Base-by-base conservation (phyloP, 2,797 vertebrate species). In the Poeciliopsis paucimaculata region DNA sequence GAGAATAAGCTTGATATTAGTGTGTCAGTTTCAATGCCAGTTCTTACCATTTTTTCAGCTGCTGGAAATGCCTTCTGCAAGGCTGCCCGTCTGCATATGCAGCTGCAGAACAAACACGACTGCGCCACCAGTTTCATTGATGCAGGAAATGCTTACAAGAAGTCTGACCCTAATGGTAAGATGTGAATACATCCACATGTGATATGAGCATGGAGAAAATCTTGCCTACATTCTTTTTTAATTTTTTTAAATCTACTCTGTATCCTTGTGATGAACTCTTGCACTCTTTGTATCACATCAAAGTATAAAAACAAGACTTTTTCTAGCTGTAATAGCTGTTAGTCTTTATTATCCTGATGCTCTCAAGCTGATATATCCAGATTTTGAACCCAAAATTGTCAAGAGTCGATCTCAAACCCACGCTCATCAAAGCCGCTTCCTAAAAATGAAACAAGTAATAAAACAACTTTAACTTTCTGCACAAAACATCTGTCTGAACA, bases 51-150 rank as follows among this genome's bases (percentile, higher is more conserved):
- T 72, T 71, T 76, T 81, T 83, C 91, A 99, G 98, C 96, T 81
- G 97, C 98, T 83, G 98, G 98, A 76, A 97, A 92, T 31, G 98
- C 98, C 0, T 99, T 99, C 85, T 99, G 98, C 88, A 98, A 99
- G 90, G 98, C 98, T 0, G 98, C 98, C 82, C 97, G 97, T 79
- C 95, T 99, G 80, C 98, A 99, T 79, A 96, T 99, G 97, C 98
- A 99, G 92, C 96, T 99, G 77, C 98, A 99, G 95, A 99, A 99
- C 95, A 99, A 99, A 84, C 98, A 99, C 0, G 98, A 99, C 93
- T 96, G 97, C 0, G 98, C 98, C 79, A 98, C 97, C 90, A 97
- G 97, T 92, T 99, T 99, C 5, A 97, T 99, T 72, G 98, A 99
- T 0, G 98, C 98, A 0, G 98, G 98, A 5, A 99, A 99, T 0